Percentiles rank a stretch among this genome's conserved stretches.
Evolutionary conservation across 2,888 invertebrate species (phyloP).

Genomic region (Nezara viridula): DNA sequence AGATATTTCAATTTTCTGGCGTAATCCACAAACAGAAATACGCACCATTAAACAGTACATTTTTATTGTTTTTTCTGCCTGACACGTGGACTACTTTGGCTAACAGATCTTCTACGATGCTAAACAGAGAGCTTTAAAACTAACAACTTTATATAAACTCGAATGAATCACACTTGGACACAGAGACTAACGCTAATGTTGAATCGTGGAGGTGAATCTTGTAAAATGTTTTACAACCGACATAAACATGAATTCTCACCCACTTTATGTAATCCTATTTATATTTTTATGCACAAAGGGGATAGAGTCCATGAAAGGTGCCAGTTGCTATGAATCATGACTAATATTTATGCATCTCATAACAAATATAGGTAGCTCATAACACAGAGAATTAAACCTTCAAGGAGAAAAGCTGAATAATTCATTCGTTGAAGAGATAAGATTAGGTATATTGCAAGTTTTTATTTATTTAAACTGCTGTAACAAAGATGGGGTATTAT

Average conservation of each 20-base stretch:
- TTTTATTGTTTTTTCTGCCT: neutral
- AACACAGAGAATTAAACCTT: neutral
- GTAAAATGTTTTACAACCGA: conserved; percentile 1
- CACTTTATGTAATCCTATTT: neutral
- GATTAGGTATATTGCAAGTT: neutral
- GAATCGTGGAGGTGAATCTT: neutral
- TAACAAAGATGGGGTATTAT: neutral
- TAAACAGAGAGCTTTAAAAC: neutral
- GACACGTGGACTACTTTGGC: neutral
- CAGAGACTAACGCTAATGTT: too few species aligned
- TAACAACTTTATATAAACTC: conserved; percentile 4
- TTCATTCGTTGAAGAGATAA: neutral
- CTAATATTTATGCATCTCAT: neutral
- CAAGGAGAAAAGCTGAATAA: neutral
- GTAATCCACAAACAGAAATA: too few species aligned
- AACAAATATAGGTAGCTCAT: neutral
- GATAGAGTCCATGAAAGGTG: neutral
- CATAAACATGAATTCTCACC: conserved; percentile 17
- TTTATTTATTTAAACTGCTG: neutral
- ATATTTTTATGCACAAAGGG: conserved; percentile 20
- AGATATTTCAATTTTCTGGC: too few species aligned
- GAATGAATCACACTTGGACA: neutral
- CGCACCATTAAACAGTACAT: neutral
- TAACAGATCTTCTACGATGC: neutral
- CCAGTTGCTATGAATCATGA: neutral